Percentiles rank a stretch among this genome's conserved stretches.
Conservation (phyloP, 2,113 vertebrate genomes). For the Myiagra hebetior region DNA sequence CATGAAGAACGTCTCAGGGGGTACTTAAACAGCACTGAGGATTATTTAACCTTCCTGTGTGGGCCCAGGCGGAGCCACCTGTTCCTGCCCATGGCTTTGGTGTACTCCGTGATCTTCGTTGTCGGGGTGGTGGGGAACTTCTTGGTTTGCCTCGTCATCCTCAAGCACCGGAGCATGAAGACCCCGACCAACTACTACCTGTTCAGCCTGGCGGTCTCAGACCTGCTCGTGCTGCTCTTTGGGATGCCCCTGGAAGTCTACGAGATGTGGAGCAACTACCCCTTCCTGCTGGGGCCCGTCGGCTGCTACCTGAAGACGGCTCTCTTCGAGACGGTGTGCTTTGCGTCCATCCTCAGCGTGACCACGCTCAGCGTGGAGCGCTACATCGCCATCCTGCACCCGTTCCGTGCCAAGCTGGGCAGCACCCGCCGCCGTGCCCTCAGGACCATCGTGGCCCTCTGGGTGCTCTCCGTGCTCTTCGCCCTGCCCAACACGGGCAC, state of each 20-base stretch:
- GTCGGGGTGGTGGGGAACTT: conserved; percentile 86
- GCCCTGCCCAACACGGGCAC: conserved; percentile 89
- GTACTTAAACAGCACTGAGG: conserved; percentile 73
- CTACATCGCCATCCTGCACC: conserved; percentile 89
- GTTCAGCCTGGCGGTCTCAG: conserved; percentile 90
- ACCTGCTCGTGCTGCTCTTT: conserved; percentile 87
- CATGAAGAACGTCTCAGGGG: conserved; percentile 14
- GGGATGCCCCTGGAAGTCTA: conserved; percentile 95
- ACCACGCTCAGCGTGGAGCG: conserved; percentile 89
- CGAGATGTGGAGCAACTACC: conserved; percentile 95
- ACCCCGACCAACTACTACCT: conserved; percentile 94
- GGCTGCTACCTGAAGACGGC: conserved; percentile 95
- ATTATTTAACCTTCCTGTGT: conserved; percentile 72
- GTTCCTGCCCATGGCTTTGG: conserved; percentile 69
- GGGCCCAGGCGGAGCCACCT: conserved; percentile 72
- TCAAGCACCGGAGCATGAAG: conserved; percentile 86
- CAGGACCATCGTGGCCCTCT: conserved; percentile 81
- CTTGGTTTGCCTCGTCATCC: conserved; percentile 89
- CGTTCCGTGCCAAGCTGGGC: conserved; percentile 84
- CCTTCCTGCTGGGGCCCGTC: conserved; percentile 82
- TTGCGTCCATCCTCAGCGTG: conserved; percentile 90
- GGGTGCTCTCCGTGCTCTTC: conserved; percentile 84
- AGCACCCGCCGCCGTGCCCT: conserved; percentile 85
- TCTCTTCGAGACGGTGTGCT: conserved; percentile 90
- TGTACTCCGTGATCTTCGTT: conserved; percentile 80